Evolutionary conservation across 2,888 invertebrate species (phyloP), one percentile per base, ranked within the genome.

Genomic region (Lysandra coridon): DNA sequence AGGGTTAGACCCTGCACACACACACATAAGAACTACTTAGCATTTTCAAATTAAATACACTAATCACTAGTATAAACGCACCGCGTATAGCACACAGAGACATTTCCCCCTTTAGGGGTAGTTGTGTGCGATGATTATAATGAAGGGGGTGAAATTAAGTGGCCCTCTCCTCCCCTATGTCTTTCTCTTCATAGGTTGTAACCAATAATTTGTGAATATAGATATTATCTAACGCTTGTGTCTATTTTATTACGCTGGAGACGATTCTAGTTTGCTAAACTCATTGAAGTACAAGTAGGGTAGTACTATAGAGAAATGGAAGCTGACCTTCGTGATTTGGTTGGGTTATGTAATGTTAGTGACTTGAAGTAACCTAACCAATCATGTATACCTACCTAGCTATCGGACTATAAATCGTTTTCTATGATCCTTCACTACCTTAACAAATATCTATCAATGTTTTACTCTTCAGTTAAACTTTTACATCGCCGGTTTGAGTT

Each of bases 1-100:
- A 85, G 93, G 94, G 93, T 93, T 93, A 87, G 88, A 88, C 92
- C 92, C 85, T 91, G 92, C 90, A 86, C 88, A 83, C 86, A 84
- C 90, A 86, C 88, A 87, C 92, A 93, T 91, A 91, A 91, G 90
- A 92, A 94, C 94, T 94, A 93, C 94, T 94, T 94, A 94, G 92
- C 94, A 93, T 94, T 94, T 94, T 94, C 94, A 93, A 94, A 94
- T 94, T 93, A 94, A 94, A 93, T 93, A 94, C 94, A 94, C 94
- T 94, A 94, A 94, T 94, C 93, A 94, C 93, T 92, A 91, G 91
- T 92, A 92, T 92, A 92, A 91, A 91, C 91, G 90, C 87, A 74
- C 64, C 44, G 30, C 37, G 79, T 79, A 79, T 33, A 69, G 87
- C 86, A 93, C 86, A 90, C 86, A 84, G 76, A 30, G 6, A 33